Percentiles rank a stretch among this genome's conserved stretches.
Evolutionary conservation across 2,888 invertebrate genomes (phyloP).

Genomic region (Latrodectus hesperus): DNA sequence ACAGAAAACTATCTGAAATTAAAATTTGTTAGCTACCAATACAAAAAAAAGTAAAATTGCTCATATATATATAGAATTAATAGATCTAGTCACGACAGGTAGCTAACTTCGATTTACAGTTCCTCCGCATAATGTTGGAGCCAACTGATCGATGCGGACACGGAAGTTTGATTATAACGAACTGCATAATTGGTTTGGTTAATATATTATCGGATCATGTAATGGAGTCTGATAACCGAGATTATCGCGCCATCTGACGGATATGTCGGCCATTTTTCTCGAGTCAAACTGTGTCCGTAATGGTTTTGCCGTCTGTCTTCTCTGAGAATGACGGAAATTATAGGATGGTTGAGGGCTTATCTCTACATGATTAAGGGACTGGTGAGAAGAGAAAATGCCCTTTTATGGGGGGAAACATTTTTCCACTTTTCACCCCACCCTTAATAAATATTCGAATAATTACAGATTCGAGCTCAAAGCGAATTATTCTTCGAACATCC

Average conservation of each 20-base stretch:
- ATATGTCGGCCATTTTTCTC: constrained; percentile 2
- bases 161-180: constrained; percentile 5
- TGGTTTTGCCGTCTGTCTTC: constrained; percentile 5
- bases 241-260: constrained; percentile 5
- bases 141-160: not conserved
- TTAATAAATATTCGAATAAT: constrained; percentile 1
- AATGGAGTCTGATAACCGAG: constrained; percentile 5
- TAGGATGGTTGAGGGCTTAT: not conserved
- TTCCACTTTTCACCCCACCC: not conserved
- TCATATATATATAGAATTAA: not conserved
- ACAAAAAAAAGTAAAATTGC: not conserved
- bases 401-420: not conserved
- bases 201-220: constrained; percentile 1
- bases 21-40: not conserved
- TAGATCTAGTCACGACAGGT: not conserved
- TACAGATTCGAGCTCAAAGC: not conserved
- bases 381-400: not conserved
- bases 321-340: not conserved
- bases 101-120: not conserved
- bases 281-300: constrained; percentile 3
- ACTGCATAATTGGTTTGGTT: constrained; percentile 5
- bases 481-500: not conserved
- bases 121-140: not conserved
- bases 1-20: not conserved
- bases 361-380: not conserved